Evolutionary conservation across 1,140 invertebrate species (phyloP).

Genomic region (Sitodiplosis mosellana): DNA sequence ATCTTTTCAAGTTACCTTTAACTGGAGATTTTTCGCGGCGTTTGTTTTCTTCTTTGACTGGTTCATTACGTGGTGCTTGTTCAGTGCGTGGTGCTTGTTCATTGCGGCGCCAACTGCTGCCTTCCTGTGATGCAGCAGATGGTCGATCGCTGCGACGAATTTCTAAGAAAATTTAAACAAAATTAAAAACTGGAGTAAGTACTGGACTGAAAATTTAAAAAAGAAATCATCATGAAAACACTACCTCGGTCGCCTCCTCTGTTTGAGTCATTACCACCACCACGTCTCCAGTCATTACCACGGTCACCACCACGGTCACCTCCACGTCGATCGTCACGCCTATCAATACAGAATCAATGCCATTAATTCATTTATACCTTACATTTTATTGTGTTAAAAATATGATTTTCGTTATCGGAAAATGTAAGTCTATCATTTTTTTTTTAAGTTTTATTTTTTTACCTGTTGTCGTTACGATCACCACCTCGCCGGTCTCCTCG

Average conservation of each 20-base stretch:
- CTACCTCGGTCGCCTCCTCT: slow-evolving; percentile 6
- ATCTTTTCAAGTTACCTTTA: too few relatives aligned
- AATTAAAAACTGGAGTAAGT: too few relatives aligned
- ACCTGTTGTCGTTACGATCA: slow-evolving; percentile 7
- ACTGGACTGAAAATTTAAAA: too few relatives aligned
- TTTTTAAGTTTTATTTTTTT: too few relatives aligned
- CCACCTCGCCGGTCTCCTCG: slow-evolving; percentile 11
- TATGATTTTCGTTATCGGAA: slow-evolving; percentile 10
- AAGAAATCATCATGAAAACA: too few relatives aligned
- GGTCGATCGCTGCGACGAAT: not conserved
- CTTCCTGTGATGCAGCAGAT: too few relatives aligned
- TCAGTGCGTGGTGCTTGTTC: too few relatives aligned
- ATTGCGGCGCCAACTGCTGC: slow-evolving; percentile 11
- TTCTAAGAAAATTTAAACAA: too few relatives aligned
- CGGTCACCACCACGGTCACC: slow-evolving; percentile 7
- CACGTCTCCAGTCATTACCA: slow-evolving; percentile 8
- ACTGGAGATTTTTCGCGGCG: too few relatives aligned
- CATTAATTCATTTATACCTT: too few relatives aligned
- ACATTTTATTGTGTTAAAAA: not conserved
- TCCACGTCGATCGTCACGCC: slow-evolving; percentile 15
- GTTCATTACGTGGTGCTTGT: too few relatives aligned
- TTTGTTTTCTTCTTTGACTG: too few relatives aligned
- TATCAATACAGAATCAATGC: slow-evolving; percentile 7
- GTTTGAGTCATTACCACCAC: slow-evolving; percentile 11
- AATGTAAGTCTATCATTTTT: slow-evolving; percentile 7